These are phyloP conservation scores for Platycnemis pennipes DNA, from an alignment of 2,888 invertebrate genomes.

Conservation along the genomic window DNA sequence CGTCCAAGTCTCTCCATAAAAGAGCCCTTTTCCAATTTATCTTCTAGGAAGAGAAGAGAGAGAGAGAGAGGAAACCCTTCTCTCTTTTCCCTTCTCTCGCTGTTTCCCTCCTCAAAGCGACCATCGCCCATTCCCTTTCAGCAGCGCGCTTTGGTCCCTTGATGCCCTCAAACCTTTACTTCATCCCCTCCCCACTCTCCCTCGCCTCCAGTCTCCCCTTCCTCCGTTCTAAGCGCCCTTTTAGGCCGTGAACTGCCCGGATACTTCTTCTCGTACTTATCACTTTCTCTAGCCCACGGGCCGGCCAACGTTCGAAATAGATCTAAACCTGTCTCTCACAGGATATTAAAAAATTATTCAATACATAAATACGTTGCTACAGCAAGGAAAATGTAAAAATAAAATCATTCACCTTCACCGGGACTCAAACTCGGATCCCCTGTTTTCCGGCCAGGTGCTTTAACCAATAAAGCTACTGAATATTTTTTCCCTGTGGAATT, in stretches of 20 bases:
- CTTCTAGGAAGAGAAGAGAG: not conserved
- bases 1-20: slow-evolving; percentile 46
- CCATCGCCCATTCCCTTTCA: not conserved
- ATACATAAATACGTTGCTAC: too few relatives aligned
- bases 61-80: not conserved
- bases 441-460: too few relatives aligned
- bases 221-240: not conserved
- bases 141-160: not conserved
- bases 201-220: not conserved
- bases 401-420: too few relatives aligned
- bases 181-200: not conserved
- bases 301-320: too few relatives aligned
- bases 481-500: too few relatives aligned
- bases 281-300: too few relatives aligned
- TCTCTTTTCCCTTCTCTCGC: not conserved
- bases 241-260: not conserved
- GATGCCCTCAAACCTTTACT: not conserved
- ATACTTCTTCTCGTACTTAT: not conserved
- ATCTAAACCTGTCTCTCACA: too few relatives aligned
- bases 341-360: too few relatives aligned
- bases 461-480: too few relatives aligned
- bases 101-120: not conserved
- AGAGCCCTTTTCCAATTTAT: slow-evolving; percentile 33
- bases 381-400: too few relatives aligned
- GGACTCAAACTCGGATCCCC: too few relatives aligned